Conservation (phyloP, 1,140 invertebrate species). For the Temnothorax nylanderi region DNA sequence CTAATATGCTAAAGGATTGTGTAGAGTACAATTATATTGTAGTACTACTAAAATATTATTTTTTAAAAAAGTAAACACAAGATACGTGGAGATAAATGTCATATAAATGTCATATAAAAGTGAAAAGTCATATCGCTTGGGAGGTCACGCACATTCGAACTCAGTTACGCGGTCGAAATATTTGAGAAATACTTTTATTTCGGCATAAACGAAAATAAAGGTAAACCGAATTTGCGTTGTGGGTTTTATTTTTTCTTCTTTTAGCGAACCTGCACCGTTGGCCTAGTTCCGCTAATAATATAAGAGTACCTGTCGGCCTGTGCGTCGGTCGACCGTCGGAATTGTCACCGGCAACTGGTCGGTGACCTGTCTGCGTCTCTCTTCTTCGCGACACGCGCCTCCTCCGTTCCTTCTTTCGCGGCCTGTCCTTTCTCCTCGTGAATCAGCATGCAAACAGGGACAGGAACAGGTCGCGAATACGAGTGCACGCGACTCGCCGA, state of each 20-base stretch:
- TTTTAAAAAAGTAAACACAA: neutral
- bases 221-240: slow-evolving; percentile 44
- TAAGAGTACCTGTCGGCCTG: slow-evolving; percentile 38
- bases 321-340: slow-evolving; percentile 39
- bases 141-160: neutral
- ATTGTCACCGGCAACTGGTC: slow-evolving; percentile 70
- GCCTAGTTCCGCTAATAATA: slow-evolving; percentile 67
- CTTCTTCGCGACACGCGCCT: slow-evolving; percentile 16
- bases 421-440: slow-evolving; percentile 28
- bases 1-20: no score
- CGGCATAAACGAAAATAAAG: slow-evolving; percentile 56
- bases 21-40: neutral
- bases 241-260: slow-evolving; percentile 14
- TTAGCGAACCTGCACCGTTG: slow-evolving; percentile 74
- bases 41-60: neutral
- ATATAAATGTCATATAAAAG: neutral
- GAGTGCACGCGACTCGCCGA: slow-evolving; percentile 50
- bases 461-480: slow-evolving; percentile 41
- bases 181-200: neutral
- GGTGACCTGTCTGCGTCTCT: slow-evolving; percentile 60
- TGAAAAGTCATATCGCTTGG: neutral
- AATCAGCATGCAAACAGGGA: slow-evolving; percentile 28
- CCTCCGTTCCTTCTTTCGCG: slow-evolving; percentile 21
- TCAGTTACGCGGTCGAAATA: slow-evolving; percentile 20
- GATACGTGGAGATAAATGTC: neutral